Percentiles rank a stretch among this genome's conserved stretches.
phyloP scores from a whole-genome alignment of 2,797 vertebrate species.

The Hybognathus amarus region DNA sequence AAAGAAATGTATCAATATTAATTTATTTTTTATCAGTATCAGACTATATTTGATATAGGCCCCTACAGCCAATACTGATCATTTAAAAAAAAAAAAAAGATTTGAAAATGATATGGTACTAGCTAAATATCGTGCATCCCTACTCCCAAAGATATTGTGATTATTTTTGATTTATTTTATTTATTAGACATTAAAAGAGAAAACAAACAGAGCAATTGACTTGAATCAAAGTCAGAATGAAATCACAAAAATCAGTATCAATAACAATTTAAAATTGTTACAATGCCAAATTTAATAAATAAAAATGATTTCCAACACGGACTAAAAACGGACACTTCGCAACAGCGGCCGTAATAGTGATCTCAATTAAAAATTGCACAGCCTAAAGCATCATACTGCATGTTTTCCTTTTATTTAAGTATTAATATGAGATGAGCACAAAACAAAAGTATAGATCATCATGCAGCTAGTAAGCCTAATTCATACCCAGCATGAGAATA shows the following conservation, averaged over 20 bases:
- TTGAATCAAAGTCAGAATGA: not conserved
- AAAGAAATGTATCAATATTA: not conserved
- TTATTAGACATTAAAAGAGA: not conserved
- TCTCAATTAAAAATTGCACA: not conserved
- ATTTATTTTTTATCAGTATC: not conserved
- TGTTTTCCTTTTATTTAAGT: not conserved
- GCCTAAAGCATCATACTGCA: not conserved
- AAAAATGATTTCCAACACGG: not conserved
- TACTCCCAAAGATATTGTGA: not conserved
- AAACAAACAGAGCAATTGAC: not conserved
- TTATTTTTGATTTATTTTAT: not conserved
- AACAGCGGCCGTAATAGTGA: not conserved
- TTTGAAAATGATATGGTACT: not conserved
- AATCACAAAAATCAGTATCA: not conserved
- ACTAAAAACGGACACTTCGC: not conserved
- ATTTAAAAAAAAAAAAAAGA: not conserved
- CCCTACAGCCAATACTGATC: not conserved
- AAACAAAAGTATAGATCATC: constrained; percentile 13
- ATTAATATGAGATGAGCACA: too few relatives aligned
- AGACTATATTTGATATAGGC: not conserved
- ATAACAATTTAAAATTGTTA: not conserved
- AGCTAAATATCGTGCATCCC: not conserved
- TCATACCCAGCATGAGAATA: constrained; percentile 31
- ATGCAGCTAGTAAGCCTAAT: constrained; percentile 29
- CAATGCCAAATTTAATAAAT: not conserved